Evolutionary conservation across 1,140 invertebrate species (phyloP), one percentile per base, ranked within the genome.

Genomic region (Nixonia krombeini): DNA sequence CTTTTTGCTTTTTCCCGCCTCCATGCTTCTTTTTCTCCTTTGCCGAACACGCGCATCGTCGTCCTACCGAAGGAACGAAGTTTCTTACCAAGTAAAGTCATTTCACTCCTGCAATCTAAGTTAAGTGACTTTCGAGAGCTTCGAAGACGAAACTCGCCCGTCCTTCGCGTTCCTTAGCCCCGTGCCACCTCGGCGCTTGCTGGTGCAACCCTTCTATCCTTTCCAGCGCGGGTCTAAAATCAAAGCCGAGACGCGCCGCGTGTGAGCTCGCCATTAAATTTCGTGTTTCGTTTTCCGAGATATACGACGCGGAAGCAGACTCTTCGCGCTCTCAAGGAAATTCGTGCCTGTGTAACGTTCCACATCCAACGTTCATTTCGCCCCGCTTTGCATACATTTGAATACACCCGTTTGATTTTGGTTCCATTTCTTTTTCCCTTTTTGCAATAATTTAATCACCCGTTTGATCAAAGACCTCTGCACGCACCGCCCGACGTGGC

Each of bases 71-170:
- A 70, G 72, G 56, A 78, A 75, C 72, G 65, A 79, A 79, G 70
- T 80, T 81, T 79, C 75, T 72, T 68, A 56, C 67, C 67, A 82
- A 83, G 82, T 85, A 83, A 84, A 85, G 81, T 83, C 82, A 84
- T 85, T 84, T 80, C 74, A 74, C 71, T 73, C 73, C 76, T 75
- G 82, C 83, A 85, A 85, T 85, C 82, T 82, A 84, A 85, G 83
- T 85, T 84, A 85, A 85, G 83, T 85, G 82, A 85, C 83, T 85
- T 85, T 83, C 82, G 75, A 84, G 80, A 79, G 79, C 74, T 71
- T 70, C 69, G 67, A 63, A 71, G 72, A 75, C 73, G 75, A 82
- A 82, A 80, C 81, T 81, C 74, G 66, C 69, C 53, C 65, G 65
- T 69, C 66, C 46, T 53, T 37, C 17, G 49, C 52, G 53, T 53